Conservation (phyloP, 2,888 invertebrate genomes). For the Hirtodrosophila trivittata region DNA sequence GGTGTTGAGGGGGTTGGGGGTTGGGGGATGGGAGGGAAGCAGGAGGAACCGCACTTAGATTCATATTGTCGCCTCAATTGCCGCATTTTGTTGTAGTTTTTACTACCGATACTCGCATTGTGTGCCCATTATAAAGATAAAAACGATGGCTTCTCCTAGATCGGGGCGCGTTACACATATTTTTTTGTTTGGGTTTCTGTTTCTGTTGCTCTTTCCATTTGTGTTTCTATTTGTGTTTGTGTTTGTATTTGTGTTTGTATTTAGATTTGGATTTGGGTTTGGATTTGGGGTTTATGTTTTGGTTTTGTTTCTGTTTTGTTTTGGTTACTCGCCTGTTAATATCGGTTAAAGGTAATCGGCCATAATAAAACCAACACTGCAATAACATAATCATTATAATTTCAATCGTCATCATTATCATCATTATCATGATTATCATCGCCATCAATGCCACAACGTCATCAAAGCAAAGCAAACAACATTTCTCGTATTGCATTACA, state of each 20-base stretch:
- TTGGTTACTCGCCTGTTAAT: constrained; percentile 50
- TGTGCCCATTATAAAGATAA: constrained; percentile 79
- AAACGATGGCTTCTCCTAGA: constrained; percentile 46
- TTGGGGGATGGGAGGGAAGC: too few species aligned
- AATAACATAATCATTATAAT: constrained; percentile 33
- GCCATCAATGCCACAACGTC: constrained; percentile 49
- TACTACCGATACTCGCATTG: constrained; percentile 69
- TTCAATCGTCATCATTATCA: constrained; percentile 28
- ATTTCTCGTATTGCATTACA: constrained; percentile 71
- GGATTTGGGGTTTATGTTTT: constrained; percentile 19
- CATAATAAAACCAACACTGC: constrained; percentile 70
- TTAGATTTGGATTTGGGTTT: constrained; percentile 9
- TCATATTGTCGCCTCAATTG: constrained; percentile 77
- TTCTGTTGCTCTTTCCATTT: constrained; percentile 12
- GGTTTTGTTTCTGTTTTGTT: constrained; percentile 41
- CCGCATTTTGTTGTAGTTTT: constrained; percentile 49
- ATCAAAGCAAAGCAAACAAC: constrained; percentile 25
- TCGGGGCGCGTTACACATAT: constrained; percentile 49
- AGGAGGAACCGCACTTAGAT: constrained; percentile 8
- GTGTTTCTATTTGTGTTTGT: background rate
- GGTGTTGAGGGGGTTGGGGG: too few species aligned
- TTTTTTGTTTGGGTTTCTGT: constrained; percentile 17
- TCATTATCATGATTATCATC: constrained; percentile 25
- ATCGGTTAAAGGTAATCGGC: constrained; percentile 71
- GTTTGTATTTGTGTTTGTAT: background rate